Conservation (phyloP, 2,888 invertebrate genomes). For the Drosophila paucipuncta region DNA sequence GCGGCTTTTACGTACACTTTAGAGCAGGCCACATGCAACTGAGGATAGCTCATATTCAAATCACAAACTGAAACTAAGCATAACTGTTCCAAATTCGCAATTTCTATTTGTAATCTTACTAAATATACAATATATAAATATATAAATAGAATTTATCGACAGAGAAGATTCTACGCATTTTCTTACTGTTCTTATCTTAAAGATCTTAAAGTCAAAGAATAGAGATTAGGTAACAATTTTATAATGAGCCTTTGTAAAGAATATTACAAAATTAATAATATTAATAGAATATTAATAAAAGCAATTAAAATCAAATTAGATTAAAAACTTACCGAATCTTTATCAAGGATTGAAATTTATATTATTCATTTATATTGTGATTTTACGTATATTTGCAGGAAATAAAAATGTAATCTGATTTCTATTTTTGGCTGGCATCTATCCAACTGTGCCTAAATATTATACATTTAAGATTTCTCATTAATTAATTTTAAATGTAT, state of each 20-base stretch:
- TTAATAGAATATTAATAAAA: not conserved
- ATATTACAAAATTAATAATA: not conserved
- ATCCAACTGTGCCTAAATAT: not conserved
- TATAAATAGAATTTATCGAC: not conserved
- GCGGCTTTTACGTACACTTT: conserved; percentile 1
- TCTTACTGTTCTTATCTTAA: not conserved
- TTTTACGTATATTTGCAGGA: not conserved
- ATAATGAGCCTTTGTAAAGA: not conserved
- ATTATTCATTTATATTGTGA: not conserved
- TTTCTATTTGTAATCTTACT: not conserved
- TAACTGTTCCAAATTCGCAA: not conserved
- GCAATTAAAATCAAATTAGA: not conserved
- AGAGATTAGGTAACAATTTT: not conserved
- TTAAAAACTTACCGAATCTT: not conserved
- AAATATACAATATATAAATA: not conserved
- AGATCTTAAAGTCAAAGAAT: not conserved
- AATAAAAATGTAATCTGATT: not conserved
- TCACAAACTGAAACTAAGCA: not conserved
- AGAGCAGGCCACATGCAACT: not conserved
- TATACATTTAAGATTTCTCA: not conserved
- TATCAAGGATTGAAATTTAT: not conserved
- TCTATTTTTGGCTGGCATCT: not conserved
- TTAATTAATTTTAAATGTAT: not conserved
- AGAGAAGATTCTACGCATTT: not conserved
- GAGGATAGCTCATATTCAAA: not conserved